Evolutionary conservation across 2,888 invertebrate genomes (phyloP), one percentile per base, ranked within the genome.

Genomic region (Hydroisotoma schaefferi): DNA sequence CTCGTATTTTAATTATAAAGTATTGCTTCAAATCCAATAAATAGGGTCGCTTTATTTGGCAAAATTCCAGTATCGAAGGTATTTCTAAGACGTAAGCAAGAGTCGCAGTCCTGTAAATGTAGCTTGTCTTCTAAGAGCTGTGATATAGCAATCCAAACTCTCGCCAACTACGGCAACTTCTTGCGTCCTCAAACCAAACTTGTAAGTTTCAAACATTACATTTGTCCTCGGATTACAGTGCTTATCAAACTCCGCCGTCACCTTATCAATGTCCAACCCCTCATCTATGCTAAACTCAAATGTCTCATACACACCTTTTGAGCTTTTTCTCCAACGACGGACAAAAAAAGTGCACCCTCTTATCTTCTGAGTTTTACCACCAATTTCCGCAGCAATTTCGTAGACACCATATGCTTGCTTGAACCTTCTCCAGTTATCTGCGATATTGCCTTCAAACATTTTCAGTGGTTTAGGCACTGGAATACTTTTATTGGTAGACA

Each of bases 401-500:
- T 40, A 40, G n/a, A 8, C 5, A 10, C n/a, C n/a, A 5, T 4
- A 40, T 10, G n/a, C 5, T 20, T 10, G n/a, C 8, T 10, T 5
- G n/a, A 40, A 40, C 40, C 20, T 40, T 20, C 40, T 40, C 40
- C 40, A 40, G 40, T 40, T 40, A 18, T 40, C 40, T 5, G 40
- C 40, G 4, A 40, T 15, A 15, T 40, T 15, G 5, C 40, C 40
- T 40, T 5, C 5, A 15, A 4, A 4, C 5, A 40, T 5, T 5
- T 40, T 40, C 40, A 40, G 20, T 15, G 5, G n/a, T 15, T 40
- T 40, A 15, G 40, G 40, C 40, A 40, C n/a, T 40, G 40, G 40
- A n/a, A n/a, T n/a, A n/a, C n/a, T n/a, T n/a, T n/a, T n/a, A n/a
- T n/a, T n/a, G n/a, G n/a, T n/a, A n/a, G n/a, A n/a, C n/a, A n/a